These are phyloP conservation scores for Grallaria varia DNA, from an alignment of 2,113 vertebrate species.

Conservation along the genomic window DNA sequence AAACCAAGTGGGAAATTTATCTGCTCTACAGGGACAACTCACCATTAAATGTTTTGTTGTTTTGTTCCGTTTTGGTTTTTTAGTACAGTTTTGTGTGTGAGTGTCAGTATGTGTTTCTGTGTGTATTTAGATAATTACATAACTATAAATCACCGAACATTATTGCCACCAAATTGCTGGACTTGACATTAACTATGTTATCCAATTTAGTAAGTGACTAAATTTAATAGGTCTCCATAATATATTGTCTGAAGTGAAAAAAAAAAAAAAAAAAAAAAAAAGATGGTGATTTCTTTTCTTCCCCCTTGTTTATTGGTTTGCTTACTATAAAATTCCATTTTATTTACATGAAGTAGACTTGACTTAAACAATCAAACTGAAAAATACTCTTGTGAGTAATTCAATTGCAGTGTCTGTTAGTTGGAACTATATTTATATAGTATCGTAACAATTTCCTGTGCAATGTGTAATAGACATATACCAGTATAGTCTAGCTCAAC, in stretches of 20 bases:
- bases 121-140: neutral
- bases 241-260: neutral
- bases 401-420: neutral
- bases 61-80: neutral
- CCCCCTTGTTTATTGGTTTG: neutral
- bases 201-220: neutral
- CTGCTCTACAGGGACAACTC: neutral
- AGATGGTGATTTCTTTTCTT: neutral
- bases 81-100: neutral
- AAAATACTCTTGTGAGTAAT: neutral
- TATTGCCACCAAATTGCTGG: neutral
- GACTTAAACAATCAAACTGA: neutral
- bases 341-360: neutral
- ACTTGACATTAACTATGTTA: neutral
- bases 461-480: neutral
- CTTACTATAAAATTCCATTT: neutral
- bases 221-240: neutral
- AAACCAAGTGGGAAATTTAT: rapidly evolving
- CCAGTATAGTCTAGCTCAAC: neutral
- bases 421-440: neutral
- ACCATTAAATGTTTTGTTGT: neutral
- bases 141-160: neutral
- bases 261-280: neutral
- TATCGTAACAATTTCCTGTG: neutral
- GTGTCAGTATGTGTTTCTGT: neutral